These are phyloP conservation scores for Lithobates pipiens DNA, from an alignment of 2,797 vertebrate species.

Conservation along the genomic window DNA sequence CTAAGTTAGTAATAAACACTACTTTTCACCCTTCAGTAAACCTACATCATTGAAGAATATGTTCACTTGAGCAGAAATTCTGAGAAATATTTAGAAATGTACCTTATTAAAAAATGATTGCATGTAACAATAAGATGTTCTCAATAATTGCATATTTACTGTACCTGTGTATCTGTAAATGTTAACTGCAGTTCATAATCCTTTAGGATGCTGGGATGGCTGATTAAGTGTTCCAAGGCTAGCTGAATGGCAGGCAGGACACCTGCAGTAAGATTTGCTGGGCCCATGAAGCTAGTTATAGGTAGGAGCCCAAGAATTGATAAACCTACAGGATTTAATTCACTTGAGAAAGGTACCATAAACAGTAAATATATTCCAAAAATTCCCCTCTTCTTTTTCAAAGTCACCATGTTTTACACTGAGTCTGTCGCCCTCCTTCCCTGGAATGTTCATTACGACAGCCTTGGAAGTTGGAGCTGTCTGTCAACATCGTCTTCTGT, in stretches of 20 bases:
- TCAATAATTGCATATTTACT: slow-evolving; percentile 26
- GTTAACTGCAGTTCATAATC: slow-evolving; percentile 70
- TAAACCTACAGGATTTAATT: slow-evolving; percentile 63
- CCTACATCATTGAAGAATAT: background rate
- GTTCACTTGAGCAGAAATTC: slow-evolving; percentile 1
- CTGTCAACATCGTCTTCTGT: slow-evolving; percentile 65
- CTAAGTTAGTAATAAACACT: background rate
- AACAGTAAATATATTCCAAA: slow-evolving; percentile 66
- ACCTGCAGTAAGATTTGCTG: slow-evolving; percentile 66
- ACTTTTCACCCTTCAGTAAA: background rate
- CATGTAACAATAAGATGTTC: background rate
- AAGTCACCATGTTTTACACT: slow-evolving; percentile 70
- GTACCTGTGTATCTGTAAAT: slow-evolving; percentile 73
- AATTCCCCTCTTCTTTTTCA: slow-evolving; percentile 65
- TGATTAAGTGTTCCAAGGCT: slow-evolving; percentile 71
- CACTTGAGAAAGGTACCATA: slow-evolving; percentile 65
- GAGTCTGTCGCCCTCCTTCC: slow-evolving; percentile 65
- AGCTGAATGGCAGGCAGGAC: slow-evolving; percentile 69
- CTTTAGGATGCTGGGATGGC: slow-evolving; percentile 68
- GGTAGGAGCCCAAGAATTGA: slow-evolving; percentile 70
- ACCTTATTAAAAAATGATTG: background rate
- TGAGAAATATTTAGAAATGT: background rate
- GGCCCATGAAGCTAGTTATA: slow-evolving; percentile 64
- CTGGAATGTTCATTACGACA: slow-evolving; percentile 67
- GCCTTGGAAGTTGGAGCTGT: slow-evolving; percentile 58